These are phyloP conservation scores for Thera obeliscata DNA, from an alignment of 2,888 invertebrate genomes.

Conservation along the genomic window DNA sequence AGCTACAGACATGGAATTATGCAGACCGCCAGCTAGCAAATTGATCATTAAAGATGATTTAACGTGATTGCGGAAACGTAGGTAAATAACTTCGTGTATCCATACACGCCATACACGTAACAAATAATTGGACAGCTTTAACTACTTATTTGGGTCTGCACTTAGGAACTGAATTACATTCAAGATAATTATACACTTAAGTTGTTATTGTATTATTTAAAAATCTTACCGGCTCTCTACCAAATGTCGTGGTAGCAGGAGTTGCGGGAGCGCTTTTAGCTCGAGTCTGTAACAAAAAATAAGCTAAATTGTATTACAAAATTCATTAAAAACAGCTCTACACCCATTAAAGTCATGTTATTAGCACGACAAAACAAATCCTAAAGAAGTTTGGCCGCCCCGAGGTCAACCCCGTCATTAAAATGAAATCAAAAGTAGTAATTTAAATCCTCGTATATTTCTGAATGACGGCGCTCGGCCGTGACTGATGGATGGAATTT, in stretches of 20 bases:
- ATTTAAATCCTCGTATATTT: slow-evolving; percentile 63
- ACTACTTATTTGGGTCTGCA: slow-evolving; percentile 11
- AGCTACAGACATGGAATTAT: slow-evolving; percentile 51
- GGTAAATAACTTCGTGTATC: slow-evolving; percentile 29
- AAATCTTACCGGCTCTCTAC: slow-evolving; percentile 68
- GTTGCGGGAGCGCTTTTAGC: slow-evolving; percentile 81
- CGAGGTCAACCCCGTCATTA: slow-evolving; percentile 62
- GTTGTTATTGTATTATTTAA: slow-evolving; percentile 14
- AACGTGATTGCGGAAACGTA: slow-evolving; percentile 42
- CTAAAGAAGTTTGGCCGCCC: slow-evolving; percentile 40
- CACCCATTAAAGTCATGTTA: slow-evolving; percentile 41
- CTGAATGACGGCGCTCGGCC: slow-evolving; percentile 38
- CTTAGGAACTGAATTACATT: slow-evolving; percentile 9
- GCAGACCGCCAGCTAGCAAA: slow-evolving; percentile 42
- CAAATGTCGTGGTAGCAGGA: slow-evolving; percentile 65
- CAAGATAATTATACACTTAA: slow-evolving; percentile 17
- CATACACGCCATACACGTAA: slow-evolving; percentile 10
- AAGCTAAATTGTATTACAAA: slow-evolving; percentile 35
- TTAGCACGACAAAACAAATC: slow-evolving; percentile 48
- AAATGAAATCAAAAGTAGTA: slow-evolving; percentile 71
- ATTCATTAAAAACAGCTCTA: slow-evolving; percentile 33
- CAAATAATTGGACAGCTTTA: slow-evolving; percentile 31
- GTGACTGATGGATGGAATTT: slow-evolving; percentile 53
- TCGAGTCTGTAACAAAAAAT: slow-evolving; percentile 75
- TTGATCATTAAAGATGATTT: slow-evolving; percentile 44